Evolutionary conservation across 2,113 vertebrate species (phyloP).

Genomic region (Catharus fuscescens): DNA sequence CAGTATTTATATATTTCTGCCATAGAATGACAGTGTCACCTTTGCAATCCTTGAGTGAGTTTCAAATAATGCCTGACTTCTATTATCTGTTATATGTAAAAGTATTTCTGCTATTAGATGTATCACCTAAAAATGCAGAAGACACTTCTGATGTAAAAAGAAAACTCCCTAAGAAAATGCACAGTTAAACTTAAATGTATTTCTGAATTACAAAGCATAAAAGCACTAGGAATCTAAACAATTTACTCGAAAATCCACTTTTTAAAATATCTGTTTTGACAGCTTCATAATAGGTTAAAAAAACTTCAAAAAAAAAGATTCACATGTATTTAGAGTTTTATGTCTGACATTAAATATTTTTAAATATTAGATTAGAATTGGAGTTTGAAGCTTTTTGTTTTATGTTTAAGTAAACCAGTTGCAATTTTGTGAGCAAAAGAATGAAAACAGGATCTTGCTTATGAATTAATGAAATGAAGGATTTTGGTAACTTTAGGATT

Average conservation of each 20-base stretch:
- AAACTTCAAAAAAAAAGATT: neutral
- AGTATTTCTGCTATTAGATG: neutral
- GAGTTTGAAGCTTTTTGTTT: neutral
- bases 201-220: neutral
- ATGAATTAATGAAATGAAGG: slow-evolving; percentile 14
- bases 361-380: neutral
- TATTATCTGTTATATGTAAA: neutral
- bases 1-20: neutral
- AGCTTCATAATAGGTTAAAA: neutral
- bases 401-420: neutral
- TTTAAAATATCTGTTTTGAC: neutral
- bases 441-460: neutral
- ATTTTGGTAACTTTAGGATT: neutral
- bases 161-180: neutral
- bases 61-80: slow-evolving; percentile 34
- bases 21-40: neutral
- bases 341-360: slow-evolving; percentile 3
- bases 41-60: neutral
- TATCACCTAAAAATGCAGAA: neutral
- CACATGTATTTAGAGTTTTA: neutral
- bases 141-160: neutral
- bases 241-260: neutral
- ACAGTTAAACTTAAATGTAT: neutral
- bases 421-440: slow-evolving; percentile 13
- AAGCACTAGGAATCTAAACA: neutral